Base-by-base conservation (phyloP, 1,140 invertebrate genomes). In the Protaetia brevitarsis region DNA sequence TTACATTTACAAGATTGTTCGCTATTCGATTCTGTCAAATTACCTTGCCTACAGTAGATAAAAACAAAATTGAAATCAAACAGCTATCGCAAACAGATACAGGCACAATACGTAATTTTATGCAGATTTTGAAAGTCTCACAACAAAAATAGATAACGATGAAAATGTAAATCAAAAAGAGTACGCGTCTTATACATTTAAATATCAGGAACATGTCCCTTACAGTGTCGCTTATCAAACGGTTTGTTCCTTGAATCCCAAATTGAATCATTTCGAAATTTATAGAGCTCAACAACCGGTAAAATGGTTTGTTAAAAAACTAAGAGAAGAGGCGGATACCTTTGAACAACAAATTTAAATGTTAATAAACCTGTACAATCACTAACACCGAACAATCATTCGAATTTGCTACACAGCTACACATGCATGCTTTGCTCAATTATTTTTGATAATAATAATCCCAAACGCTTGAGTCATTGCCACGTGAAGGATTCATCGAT, bases 1-100 rank as follows among this genome's bases (percentile, higher is more conserved):
- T 63, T 66, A 30, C 75, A 79, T 71, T 66, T 69, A 67, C 30
- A 27, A 36, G 2, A 69, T 60, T 69, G 74, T 70, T 78, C 64
- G 10, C 28, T 7, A 10, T 29, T 28, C 11, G 56, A 58, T 3
- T 16, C 41, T 7, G 56, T 56, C 3, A 21, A 27, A 34, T 27
- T 13, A 51, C 11, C 5, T 64, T 51, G 11, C 31, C 31, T 51
- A 31, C 5, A 6, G 7, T 19, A 28, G 2, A n/a, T 58, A 28
- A 41, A 30, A 58, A 59, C 27, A 31, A 26, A 21, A 19, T 65
- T 11, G 58, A 65, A 59, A 58, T 65, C 16, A n/a, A n/a, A n/a
- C 45, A 23, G 11, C 51, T 37, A 30, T 26, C 4, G 28, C 8
- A 65, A 57, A 26, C 51, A 41, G 11, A 5, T 65, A 19, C 30